Evolutionary conservation across 2,888 invertebrate genomes (phyloP), one percentile per base, ranked within the genome.

Genomic region (Lasius fuliginosus): DNA sequence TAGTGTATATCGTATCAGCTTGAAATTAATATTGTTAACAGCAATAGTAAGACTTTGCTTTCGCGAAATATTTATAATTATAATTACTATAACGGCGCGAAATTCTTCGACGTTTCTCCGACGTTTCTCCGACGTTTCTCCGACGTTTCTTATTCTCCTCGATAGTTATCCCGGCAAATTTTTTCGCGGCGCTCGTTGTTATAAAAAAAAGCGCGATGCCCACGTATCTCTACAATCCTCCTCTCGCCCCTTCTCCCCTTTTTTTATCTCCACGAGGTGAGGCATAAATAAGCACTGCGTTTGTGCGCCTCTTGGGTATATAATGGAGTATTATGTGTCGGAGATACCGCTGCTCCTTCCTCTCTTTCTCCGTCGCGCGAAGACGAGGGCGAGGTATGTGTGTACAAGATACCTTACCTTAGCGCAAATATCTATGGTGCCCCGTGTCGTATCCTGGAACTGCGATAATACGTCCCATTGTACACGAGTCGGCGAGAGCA

Each of bases 271-370:
- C 89, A 79, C 82, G 90, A 90, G 89, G 90, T 89, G 90, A 91
- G 86, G 90, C 93, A 93, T 93, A 93, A 93, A 93, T 93, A 93
- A 93, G 92, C 90, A 90, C 92, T 90, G 88, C 90, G 90, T 92
- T 93, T 93, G 93, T 93, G 90, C 92, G 91, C 88, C 89, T 88
- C 87, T 90, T 92, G 88, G 93, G 90, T 90, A 92, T 91, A 94
- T 94, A 94, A 94, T 94, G 92, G 93, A 90, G 93, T 94, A 94
- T 94, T 94, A 94, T 94, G 92, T 90, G 91, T 88, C 83, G 87
- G 90, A 93, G 94, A 93, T 94, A 93, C 92, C 92, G 86, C 89
- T 87, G 83, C 85, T 87, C 88, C 86, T 69, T 74, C 40, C 40
- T 67, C 73, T 82, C 76, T 56, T 71, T 83, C 87, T 64, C 82